Percentiles rank a stretch among this genome's conserved stretches.
phyloP scores from a whole-genome alignment of 2,797 vertebrate genomes.

The Fringilla coelebs region DNA sequence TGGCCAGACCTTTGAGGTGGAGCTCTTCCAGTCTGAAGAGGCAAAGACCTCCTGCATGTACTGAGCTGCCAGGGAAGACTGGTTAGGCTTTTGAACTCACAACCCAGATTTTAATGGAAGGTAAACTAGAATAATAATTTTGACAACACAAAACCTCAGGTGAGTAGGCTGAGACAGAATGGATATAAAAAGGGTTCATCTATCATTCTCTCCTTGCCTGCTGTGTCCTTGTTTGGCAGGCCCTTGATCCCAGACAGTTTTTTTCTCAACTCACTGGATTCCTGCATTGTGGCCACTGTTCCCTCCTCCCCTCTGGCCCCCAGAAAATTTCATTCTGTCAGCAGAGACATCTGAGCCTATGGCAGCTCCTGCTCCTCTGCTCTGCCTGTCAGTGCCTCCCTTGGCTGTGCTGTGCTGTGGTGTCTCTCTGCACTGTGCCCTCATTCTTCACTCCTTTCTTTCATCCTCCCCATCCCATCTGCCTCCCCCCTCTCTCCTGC shows the following conservation, averaged over 20 bases:
- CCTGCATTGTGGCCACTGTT: not conserved
- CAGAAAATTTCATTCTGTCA: not conserved
- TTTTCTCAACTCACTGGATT: not conserved
- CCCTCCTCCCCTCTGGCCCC: not conserved
- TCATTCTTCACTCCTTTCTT: not conserved
- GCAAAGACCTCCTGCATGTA: not conserved
- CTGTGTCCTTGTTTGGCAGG: not conserved
- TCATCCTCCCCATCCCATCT: not conserved
- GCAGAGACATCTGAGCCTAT: not conserved
- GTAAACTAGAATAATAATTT: not conserved
- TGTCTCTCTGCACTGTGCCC: not conserved
- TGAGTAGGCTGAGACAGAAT: not conserved
- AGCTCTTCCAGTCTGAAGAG: not conserved
- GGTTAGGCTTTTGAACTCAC: conserved; percentile 1
- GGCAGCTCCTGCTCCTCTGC: not conserved
- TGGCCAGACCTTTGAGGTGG: not conserved
- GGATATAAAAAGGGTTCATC: not conserved
- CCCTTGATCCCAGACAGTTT: not conserved
- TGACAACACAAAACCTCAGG: not conserved
- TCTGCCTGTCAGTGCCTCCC: not conserved
- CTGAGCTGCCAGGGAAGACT: not conserved
- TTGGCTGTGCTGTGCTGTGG: not conserved
- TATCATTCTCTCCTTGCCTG: not conserved
- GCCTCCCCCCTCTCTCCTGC: not conserved
- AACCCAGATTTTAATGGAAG: not conserved